These are phyloP conservation scores for Tamandua tetradactyla DNA, from an alignment of 2,797 vertebrate genomes.

Conservation along the genomic window DNA sequence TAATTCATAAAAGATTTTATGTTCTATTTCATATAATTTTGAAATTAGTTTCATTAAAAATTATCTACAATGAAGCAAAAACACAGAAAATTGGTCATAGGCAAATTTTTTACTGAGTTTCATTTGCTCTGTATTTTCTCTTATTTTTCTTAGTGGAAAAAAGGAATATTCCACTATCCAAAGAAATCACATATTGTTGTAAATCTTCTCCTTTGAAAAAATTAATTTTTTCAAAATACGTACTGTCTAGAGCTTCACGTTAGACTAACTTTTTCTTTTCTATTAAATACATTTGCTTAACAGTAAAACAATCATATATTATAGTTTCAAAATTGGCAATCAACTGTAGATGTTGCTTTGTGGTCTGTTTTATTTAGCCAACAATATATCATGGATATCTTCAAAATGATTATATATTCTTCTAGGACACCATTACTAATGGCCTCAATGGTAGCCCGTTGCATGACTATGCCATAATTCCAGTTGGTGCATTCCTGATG, in stretches of 20 bases:
- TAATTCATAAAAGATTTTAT: background rate
- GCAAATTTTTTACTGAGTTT: background rate
- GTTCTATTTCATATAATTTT: conserved; percentile 47
- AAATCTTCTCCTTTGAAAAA: background rate
- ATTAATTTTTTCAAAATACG: background rate
- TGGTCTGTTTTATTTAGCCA: conserved; percentile 27
- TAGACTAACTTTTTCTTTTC: background rate
- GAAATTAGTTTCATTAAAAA: conserved; percentile 56
- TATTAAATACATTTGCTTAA: background rate
- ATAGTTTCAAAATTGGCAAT: conserved; percentile 36
- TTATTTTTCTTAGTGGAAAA: conserved; percentile 32
- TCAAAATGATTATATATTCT: conserved; percentile 58
- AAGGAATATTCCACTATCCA: background rate
- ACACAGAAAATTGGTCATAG: background rate
- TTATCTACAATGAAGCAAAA: conserved; percentile 3
- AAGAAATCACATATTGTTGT: background rate
- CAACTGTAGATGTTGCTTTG: conserved; percentile 31
- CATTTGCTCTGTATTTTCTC: background rate
- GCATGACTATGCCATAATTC: conserved; percentile 42
- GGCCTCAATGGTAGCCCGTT: conserved; percentile 31
- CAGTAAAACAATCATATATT: conserved; percentile 32
- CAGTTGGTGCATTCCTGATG: conserved; percentile 42
- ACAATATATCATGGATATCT: conserved; percentile 40
- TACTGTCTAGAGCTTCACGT: background rate
- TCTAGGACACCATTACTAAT: conserved; percentile 56